A percentile compares a stretch with the other conserved stretches of the same genome.
phyloP scores from a whole-genome alignment of 1,140 invertebrate species.

The Neelides sp. region DNA sequence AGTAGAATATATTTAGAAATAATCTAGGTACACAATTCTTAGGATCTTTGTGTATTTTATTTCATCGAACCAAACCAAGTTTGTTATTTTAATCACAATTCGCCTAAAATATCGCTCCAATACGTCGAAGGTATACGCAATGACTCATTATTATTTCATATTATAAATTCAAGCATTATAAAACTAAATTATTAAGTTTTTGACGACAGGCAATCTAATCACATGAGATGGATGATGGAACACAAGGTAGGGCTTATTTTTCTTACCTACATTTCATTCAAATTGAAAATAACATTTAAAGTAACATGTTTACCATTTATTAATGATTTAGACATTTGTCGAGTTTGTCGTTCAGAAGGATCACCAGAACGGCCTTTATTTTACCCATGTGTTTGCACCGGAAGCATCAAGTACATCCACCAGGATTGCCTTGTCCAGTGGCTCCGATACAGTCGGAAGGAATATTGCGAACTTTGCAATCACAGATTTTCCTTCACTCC shows the following conservation, averaged over 20 bases:
- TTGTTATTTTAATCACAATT: too few species aligned
- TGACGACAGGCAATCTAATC: too few species aligned
- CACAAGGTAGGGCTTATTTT: conserved; percentile 15
- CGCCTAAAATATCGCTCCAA: too few species aligned
- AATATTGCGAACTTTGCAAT: conserved; percentile 97
- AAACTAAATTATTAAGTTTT: too few species aligned
- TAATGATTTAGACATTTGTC: conserved; percentile 65
- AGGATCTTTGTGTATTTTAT: too few species aligned
- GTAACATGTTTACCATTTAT: not conserved
- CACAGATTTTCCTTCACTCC: conserved; percentile 96
- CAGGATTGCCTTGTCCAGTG: conserved; percentile 61
- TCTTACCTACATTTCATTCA: not conserved
- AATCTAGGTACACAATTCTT: too few species aligned
- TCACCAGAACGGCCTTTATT: conserved; percentile 72
- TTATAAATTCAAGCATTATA: too few species aligned
- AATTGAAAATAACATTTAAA: not conserved
- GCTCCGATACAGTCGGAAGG: conserved; percentile 83
- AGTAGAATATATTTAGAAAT: too few species aligned
- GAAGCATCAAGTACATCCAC: conserved; percentile 95
- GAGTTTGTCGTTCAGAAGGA: conserved; percentile 92
- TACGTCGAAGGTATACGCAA: too few species aligned
- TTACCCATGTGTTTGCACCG: conserved; percentile 97
- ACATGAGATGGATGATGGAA: conserved; percentile 17
- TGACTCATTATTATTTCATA: too few species aligned
- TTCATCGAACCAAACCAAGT: too few species aligned